Conservation (phyloP, 1,140 invertebrate genomes). For the Vanessa atalanta region DNA sequence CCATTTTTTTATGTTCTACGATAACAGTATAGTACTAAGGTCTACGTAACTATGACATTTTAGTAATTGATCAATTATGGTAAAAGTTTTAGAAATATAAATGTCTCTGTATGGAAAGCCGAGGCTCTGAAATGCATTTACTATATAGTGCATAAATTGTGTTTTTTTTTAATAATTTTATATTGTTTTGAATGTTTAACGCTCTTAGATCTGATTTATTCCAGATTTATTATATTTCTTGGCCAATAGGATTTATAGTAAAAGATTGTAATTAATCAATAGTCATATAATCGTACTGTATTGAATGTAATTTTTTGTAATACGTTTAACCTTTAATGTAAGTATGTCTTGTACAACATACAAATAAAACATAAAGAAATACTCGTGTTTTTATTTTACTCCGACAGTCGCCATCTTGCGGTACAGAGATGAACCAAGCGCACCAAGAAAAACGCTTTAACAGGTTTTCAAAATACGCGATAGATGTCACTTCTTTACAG, state of each 20-base stretch:
- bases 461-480: conserved; percentile 5
- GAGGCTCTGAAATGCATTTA: conserved; percentile 35
- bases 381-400: conserved; percentile 7
- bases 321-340: conserved; percentile 21
- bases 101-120: conserved; percentile 26
- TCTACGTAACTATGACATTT: not conserved
- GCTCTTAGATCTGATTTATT: not conserved
- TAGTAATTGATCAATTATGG: not conserved
- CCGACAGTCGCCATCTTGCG: conserved; percentile 25
- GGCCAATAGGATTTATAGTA: conserved; percentile 39
- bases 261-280: conserved; percentile 35
- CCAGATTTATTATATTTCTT: conserved; percentile 15
- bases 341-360: conserved; percentile 25
- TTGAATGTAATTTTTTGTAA: conserved; percentile 26
- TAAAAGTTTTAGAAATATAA: not conserved
- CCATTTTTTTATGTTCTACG: not conserved
- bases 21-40: not conserved
- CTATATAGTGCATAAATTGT: not conserved
- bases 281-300: conserved; percentile 32
- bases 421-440: not conserved
- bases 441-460: not conserved
- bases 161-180: conserved; percentile 12
- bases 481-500: conserved; percentile 53
- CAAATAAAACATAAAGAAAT: conserved; percentile 19
- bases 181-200: conserved; percentile 30